Evolutionary conservation across 2,888 invertebrate genomes (phyloP).

Genomic region (Plagodis dolabraria): DNA sequence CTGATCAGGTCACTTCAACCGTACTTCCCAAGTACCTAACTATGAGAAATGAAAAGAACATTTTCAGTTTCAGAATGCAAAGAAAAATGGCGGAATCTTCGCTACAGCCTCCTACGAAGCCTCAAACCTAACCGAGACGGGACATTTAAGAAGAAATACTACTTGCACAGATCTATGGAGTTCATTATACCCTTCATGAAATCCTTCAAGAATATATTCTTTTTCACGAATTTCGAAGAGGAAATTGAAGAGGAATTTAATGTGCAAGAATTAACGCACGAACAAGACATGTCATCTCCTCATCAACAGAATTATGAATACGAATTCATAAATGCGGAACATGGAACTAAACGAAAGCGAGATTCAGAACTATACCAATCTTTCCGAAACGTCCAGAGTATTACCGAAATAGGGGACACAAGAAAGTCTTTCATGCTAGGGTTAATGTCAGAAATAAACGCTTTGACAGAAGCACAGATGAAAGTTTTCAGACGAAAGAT

Average conservation of each 20-base stretch:
- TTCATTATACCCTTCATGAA: constrained; percentile 55
- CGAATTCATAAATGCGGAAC: constrained; percentile 29
- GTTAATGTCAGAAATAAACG: constrained; percentile 53
- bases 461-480: constrained; percentile 53
- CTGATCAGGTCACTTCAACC: too few relatives aligned
- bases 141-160: constrained; percentile 52
- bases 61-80: constrained; percentile 53
- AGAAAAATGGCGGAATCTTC: constrained; percentile 60
- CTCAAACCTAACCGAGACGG: constrained; percentile 51
- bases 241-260: constrained; percentile 47
- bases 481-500: constrained; percentile 53
- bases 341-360: constrained; percentile 28
- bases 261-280: constrained; percentile 16
- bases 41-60: too few relatives aligned
- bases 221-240: constrained; percentile 34
- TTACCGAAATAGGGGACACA: constrained; percentile 38
- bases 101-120: constrained; percentile 54
- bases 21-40: too few relatives aligned
- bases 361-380: constrained; percentile 14
- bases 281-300: constrained; percentile 28
- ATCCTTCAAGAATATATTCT: constrained; percentile 24
- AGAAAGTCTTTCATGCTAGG: constrained; percentile 46
- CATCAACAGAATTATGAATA: constrained; percentile 32
- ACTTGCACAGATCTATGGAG: constrained; percentile 56
- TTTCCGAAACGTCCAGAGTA: neutral